A percentile compares a stretch with the other conserved stretches of the same genome.
Evolutionary conservation across 1,140 invertebrate species (phyloP).

Genomic region (Eupeodes corollae): DNA sequence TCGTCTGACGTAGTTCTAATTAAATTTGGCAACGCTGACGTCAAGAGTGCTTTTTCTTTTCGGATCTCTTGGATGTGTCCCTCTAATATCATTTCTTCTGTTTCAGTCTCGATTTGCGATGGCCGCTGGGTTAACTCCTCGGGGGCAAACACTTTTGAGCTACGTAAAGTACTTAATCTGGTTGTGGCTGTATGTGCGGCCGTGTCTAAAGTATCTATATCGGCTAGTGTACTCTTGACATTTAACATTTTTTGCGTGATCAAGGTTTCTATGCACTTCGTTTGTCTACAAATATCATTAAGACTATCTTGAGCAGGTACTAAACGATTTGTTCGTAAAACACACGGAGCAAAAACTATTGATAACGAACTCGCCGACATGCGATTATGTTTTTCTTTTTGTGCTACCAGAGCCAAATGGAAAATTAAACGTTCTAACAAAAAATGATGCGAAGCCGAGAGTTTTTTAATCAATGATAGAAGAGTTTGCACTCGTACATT

Average conservation of each 20-base stretch:
- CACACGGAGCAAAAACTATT: slow-evolving; percentile 91
- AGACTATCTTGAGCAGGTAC: slow-evolving; percentile 83
- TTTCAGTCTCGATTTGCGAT: slow-evolving; percentile 3
- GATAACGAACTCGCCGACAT: slow-evolving; percentile 87
- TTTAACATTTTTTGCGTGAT: slow-evolving; percentile 61
- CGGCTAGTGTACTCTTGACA: slow-evolving; percentile 66
- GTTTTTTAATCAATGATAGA: slow-evolving; percentile 75
- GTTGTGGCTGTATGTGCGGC: slow-evolving; percentile 66
- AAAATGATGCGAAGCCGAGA: slow-evolving; percentile 82
- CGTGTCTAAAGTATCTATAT: slow-evolving; percentile 79
- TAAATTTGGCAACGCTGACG: slow-evolving; percentile 64
- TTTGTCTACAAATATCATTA: slow-evolving; percentile 65
- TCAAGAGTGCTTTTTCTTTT: slow-evolving; percentile 72
- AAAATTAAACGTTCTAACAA: slow-evolving; percentile 87
- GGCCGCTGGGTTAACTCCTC: slow-evolving; percentile 43
- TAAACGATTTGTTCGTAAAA: slow-evolving; percentile 72
- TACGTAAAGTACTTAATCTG: slow-evolving; percentile 58
- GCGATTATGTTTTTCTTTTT: slow-evolving; percentile 77
- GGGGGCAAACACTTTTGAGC: slow-evolving; percentile 58
- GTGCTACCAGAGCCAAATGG: slow-evolving; percentile 79
- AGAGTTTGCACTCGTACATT: slow-evolving; percentile 74
- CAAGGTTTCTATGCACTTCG: slow-evolving; percentile 78
- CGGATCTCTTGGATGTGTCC: slow-evolving; percentile 63
- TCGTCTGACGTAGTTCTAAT: slow-evolving; percentile 69
- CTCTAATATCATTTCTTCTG: slow-evolving; percentile 54